phyloP scores from a whole-genome alignment of 2,888 invertebrate genomes.

The Odontothrips loti region DNA sequence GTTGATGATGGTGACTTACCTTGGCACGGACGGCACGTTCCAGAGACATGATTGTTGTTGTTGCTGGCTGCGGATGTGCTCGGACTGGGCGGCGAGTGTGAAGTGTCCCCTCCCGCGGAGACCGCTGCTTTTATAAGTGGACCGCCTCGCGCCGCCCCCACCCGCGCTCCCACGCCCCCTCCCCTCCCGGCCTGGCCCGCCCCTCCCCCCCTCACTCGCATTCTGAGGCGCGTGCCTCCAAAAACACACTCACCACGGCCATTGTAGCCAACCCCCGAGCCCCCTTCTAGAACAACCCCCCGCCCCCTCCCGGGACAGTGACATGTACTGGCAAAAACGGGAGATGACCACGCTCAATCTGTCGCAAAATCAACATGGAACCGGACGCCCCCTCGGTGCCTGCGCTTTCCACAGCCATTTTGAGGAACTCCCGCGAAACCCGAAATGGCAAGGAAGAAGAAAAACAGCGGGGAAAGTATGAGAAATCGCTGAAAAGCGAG shows the following conservation, averaged over 20 bases:
- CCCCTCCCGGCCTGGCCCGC: neutral
- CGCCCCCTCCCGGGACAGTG: neutral
- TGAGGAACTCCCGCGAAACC: too few relatives aligned
- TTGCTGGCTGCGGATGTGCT: neutral
- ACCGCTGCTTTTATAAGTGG: neutral
- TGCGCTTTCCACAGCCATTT: too few relatives aligned
- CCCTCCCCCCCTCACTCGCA: neutral
- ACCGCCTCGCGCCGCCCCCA: too few relatives aligned
- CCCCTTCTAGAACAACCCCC: neutral
- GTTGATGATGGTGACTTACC: constrained; percentile 54
- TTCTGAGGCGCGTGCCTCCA: constrained; percentile 4
- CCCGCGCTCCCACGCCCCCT: neutral
- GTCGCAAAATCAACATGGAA: too few relatives aligned
- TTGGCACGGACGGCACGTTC: constrained; percentile 88
- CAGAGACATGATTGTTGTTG: constrained; percentile 65
- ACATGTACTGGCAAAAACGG: too few relatives aligned
- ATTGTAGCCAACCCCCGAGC: neutral
- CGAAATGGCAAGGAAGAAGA: too few relatives aligned
- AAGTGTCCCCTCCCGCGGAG: neutral
- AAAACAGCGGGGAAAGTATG: too few relatives aligned
- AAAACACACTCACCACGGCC: constrained; percentile 22
- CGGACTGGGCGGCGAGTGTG: neutral
- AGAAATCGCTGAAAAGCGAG: too few relatives aligned
- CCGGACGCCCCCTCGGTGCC: too few relatives aligned
- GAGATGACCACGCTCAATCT: too few relatives aligned